Evolutionary conservation across 2,888 invertebrate genomes (phyloP), one percentile per base, ranked within the genome.

Genomic region (Leptopterna dolabrata): DNA sequence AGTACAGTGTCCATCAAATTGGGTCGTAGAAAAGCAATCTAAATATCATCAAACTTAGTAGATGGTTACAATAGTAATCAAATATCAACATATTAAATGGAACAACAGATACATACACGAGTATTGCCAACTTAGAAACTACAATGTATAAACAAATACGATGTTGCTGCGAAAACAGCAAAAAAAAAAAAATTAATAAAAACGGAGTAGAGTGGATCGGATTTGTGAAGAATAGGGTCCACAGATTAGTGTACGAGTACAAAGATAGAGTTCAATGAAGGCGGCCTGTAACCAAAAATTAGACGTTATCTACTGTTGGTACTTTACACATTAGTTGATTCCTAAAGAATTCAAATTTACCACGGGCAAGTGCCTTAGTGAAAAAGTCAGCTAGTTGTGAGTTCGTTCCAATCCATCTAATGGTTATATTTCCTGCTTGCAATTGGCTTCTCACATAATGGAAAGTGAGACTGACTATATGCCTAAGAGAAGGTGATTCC

Each of bases 331-430:
- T 63, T 4, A 63, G 7, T 63, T 63, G 63, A 16, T 63, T 16
- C 24, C 63, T 63, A 16, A 71, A 71, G 24, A 11, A 13, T 16
- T 71, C 71, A 27, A 71, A 76, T 76, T 76, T 76, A 13, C 76
- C 76, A 9, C 76, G 6, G 4, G 13, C 80, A 4, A 80, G 27
- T 19, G 80, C 45, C 19, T 80, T 80, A 45, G 80, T 80, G 29
- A 80, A 80, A 16, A 80, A 45, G 24, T 80, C 80, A 43, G 45
- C 80, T 24, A 80, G 19, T 24, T 80, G 80, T 9, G 24, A 80
- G 6, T 80, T 27, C 2, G 71, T 71, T 30, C 71, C 71, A 11
- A 71, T 71, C 71, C 71, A 71, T 30, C 27, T 27, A 29, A 71
- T 30, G 4, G 6, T 71, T n/a, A 63, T 63, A 16, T 63, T 63